These are phyloP conservation scores for Drosophila fulvimacula DNA, from an alignment of 2,888 invertebrate genomes.

Conservation along the genomic window DNA sequence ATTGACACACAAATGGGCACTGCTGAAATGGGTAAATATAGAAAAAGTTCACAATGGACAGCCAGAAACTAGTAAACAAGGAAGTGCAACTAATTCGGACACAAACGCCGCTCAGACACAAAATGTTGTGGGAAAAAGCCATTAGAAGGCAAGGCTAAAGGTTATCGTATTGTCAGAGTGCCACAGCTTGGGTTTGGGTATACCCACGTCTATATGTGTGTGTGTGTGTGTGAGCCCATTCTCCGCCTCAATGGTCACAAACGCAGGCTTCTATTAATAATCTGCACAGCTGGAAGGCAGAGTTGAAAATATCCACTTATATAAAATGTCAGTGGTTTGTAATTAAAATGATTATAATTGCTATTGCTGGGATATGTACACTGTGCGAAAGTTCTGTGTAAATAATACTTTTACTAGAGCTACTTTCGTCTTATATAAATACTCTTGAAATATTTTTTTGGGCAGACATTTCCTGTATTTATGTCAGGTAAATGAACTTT, in stretches of 20 bases:
- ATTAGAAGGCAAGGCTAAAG: slow-evolving; percentile 56
- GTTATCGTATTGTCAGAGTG: slow-evolving; percentile 57
- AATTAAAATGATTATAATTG: slow-evolving; percentile 74
- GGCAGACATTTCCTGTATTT: neutral
- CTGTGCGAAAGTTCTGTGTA: slow-evolving; percentile 25
- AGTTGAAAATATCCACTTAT: slow-evolving; percentile 55
- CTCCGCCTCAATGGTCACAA: slow-evolving; percentile 15
- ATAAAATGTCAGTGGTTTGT: slow-evolving; percentile 53
- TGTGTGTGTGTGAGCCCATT: neutral
- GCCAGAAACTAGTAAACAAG: slow-evolving; percentile 45
- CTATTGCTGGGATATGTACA: slow-evolving; percentile 41
- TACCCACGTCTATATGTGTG: neutral
- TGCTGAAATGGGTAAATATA: slow-evolving; percentile 41
- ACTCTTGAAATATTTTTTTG: neutral
- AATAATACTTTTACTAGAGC: neutral
- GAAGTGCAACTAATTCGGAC: slow-evolving; percentile 37
- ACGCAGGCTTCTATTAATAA: slow-evolving; percentile 57
- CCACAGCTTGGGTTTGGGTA: slow-evolving; percentile 17
- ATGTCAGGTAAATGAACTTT: neutral
- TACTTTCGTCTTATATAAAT: neutral
- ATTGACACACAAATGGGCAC: slow-evolving; percentile 66
- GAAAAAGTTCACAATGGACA: slow-evolving; percentile 37
- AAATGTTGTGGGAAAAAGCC: slow-evolving; percentile 36
- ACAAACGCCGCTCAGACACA: slow-evolving; percentile 4
- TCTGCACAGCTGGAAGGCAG: slow-evolving; percentile 25